Evolutionary conservation across 1,140 invertebrate genomes (phyloP), one percentile per base, ranked within the genome.

Genomic region (Drosophila biarmipes): DNA sequence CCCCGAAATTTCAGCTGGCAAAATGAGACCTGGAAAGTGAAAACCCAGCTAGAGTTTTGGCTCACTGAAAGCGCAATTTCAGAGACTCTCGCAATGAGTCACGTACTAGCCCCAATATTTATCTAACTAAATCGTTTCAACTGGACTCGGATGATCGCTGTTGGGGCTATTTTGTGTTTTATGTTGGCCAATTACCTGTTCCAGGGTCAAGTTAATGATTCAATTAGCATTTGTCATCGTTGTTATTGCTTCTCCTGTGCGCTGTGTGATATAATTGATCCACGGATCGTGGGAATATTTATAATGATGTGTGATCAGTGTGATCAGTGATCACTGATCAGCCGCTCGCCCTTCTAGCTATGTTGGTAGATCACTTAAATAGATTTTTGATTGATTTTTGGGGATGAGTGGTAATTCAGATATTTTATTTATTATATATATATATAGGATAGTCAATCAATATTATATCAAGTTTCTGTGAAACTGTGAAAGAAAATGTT

Each of bases 161-260:
- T n/a, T 24, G 37, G 6, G 45, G 38, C 64, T 51, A 54, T 72
- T 80, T 59, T 59, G 45, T 56, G 56, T 80, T 84, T 85, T 80
- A 85, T 85, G 81, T 85, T 87, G 78, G 73, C 62, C 80, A 86
- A 86, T 86, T 86, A 86, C 63, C 59, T 8, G 58, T 43, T 27
- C 40, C 81, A 86, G 81, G 81, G 82, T 86, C 84, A 86, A 52
- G 74, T 82, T 87, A 86, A 86, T 86, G 82, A 86, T 86, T 86
- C 82, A 86, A 86, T 86, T 86, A 86, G 84, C 82, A 86, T 86
- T 86, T 86, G 82, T 86, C 81, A 86, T 86, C 81, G 51, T 68
- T 46, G 68, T 55, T 27, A 51, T 69, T 49, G 67, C 43, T 57
- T 54, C 45, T 29, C 43, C 40, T 42, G 27, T 27, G 27, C 21